Base-by-base conservation (phyloP, 2,888 invertebrate genomes). In the Ormyrus nitidulus region DNA sequence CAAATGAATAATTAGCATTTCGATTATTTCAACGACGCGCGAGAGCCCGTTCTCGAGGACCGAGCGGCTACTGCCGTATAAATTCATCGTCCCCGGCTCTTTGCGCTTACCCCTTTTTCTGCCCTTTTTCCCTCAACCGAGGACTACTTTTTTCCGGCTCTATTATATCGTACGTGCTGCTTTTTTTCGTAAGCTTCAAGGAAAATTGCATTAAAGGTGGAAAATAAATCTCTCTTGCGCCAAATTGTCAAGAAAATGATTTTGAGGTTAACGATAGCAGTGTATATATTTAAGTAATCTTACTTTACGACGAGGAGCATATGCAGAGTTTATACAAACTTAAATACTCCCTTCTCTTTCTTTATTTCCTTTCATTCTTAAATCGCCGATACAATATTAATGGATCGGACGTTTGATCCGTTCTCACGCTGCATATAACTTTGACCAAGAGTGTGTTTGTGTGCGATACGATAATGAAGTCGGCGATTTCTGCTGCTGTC, bases 1-100 rank as follows among this genome's bases (percentile, higher is more conserved):
- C 86, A 86, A 87, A 88, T 85, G 87, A 88, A 86, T 87, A 87
- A 89, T 89, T 88, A 88, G 86, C 88, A 86, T 88, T 87, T 86
- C 87, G 86, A 89, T 89, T 87, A 89, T 88, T 89, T 88, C 85
- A 72, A 79, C 80, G 82, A 82, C 74, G 77, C 74, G 70, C 46
- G 34, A 65, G 73, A 75, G 79, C 68, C 65, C 11, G 5, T 46
- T 48, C 72, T 66, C 34, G 5, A 34, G 34, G 34, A 9, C 59
- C 59, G 13, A 8, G 5, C n/a, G 5, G 44, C 56, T 51, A 13
- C 48, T 46, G 34, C 46, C 5, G 59, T 69, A 69, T 75, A 70
- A 75, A 75, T 70, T 75, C 70, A 71, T 65, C 65, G 49, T 11
- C 46, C 8, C 44, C 51, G 13, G 13, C 62, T 48, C 65, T 51